Conservation (phyloP, 2,113 vertebrate genomes). For the Melanocharis versteri region DNA sequence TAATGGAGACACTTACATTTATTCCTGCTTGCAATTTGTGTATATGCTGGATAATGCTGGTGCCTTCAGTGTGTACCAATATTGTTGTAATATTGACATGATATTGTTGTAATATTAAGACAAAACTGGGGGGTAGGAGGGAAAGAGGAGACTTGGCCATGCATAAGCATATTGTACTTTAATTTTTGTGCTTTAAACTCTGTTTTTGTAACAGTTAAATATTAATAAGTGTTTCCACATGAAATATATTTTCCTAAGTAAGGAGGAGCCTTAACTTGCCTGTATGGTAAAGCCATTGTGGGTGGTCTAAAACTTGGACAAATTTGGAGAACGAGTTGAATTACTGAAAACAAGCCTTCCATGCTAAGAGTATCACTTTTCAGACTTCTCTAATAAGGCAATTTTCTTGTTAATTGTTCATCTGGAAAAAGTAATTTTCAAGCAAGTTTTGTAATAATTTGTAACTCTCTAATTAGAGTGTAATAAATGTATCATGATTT, state of each 20-base stretch:
- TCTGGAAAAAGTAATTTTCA: background rate
- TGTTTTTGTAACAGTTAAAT: background rate
- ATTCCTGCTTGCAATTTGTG: background rate
- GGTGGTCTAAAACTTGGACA: background rate
- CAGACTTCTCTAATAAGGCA: background rate
- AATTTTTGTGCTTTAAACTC: background rate
- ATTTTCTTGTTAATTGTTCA: background rate
- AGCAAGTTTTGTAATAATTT: background rate
- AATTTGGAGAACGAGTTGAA: background rate
- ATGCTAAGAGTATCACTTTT: background rate
- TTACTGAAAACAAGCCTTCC: background rate
- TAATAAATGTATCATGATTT: background rate
- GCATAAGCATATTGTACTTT: background rate
- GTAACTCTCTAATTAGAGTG: background rate
- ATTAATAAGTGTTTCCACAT: background rate
- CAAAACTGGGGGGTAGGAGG: background rate
- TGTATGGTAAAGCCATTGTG: background rate
- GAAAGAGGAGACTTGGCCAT: background rate
- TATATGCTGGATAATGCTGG: background rate
- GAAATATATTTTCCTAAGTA: background rate
- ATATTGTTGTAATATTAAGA: background rate
- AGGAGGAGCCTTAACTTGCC: background rate
- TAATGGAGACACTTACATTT: background rate
- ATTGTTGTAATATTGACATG: background rate
- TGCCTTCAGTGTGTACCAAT: background rate